Percentiles rank a stretch among this genome's conserved stretches.
Evolutionary conservation across 2,113 vertebrate genomes (phyloP).

Genomic region (Eleginops maclovinus): DNA sequence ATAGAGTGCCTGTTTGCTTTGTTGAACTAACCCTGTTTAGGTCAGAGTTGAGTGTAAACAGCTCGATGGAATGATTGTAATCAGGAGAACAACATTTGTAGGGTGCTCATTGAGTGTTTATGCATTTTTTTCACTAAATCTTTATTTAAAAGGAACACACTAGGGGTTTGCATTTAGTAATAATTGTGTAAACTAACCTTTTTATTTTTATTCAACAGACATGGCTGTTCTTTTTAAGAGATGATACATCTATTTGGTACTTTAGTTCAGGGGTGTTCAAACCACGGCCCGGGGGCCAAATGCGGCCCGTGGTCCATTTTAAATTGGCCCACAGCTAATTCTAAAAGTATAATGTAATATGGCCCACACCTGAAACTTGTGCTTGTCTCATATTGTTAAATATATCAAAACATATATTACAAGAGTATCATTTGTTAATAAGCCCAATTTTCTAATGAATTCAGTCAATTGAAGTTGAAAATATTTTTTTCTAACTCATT

Average conservation of each 20-base stretch:
- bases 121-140: too few relatives aligned
- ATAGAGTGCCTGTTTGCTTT: slow-evolving; percentile 28
- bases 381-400: too few relatives aligned
- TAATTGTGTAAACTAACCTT: background rate
- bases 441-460: too few relatives aligned
- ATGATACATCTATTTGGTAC: background rate
- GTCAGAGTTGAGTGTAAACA: background rate
- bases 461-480: too few relatives aligned
- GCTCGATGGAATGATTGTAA: background rate
- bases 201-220: background rate
- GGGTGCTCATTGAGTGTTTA: background rate
- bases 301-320: too few relatives aligned
- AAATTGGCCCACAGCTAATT: too few relatives aligned
- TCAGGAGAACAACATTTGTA: background rate
- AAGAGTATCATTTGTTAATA: too few relatives aligned
- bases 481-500: too few relatives aligned
- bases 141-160: background rate
- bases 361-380: too few relatives aligned
- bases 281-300: too few relatives aligned
- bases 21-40: background rate
- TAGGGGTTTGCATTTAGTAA: slow-evolving; percentile 1
- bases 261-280: background rate
- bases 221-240: background rate
- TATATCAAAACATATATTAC: too few relatives aligned
- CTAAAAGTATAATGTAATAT: too few relatives aligned